These are phyloP conservation scores for Actias luna DNA, from an alignment of 2,888 invertebrate genomes.

Conservation along the genomic window DNA sequence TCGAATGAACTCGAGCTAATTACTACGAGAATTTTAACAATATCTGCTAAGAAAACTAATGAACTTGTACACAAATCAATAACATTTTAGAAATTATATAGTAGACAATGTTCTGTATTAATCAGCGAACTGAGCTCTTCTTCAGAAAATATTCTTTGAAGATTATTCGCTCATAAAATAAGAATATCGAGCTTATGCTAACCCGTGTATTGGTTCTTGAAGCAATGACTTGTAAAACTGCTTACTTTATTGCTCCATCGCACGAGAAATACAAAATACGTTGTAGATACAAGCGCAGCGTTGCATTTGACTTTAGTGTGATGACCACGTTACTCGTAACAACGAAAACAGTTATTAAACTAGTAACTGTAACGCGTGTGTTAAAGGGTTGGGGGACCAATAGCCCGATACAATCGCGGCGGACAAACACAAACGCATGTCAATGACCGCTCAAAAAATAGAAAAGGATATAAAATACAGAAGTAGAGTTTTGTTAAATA, in stretches of 20 bases:
- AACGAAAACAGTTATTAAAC: constrained; percentile 54
- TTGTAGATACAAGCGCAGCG: constrained; percentile 50
- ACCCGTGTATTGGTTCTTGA: constrained; percentile 61
- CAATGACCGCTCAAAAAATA: constrained; percentile 63
- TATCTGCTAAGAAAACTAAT: constrained; percentile 45
- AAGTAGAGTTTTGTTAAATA: constrained; percentile 66
- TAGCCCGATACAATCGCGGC: constrained; percentile 67
- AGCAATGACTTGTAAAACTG: constrained; percentile 72
- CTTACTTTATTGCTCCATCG: constrained; percentile 68
- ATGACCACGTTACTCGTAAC: constrained; percentile 40
- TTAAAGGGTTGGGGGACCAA: constrained; percentile 75
- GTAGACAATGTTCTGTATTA: constrained; percentile 24
- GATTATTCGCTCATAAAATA: constrained; percentile 65
- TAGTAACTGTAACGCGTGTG: constrained; percentile 64
- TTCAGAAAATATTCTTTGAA: constrained; percentile 45
- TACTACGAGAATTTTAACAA: constrained; percentile 61
- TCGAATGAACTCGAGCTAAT: constrained; percentile 63
- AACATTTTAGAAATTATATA: constrained; percentile 28
- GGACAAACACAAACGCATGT: constrained; percentile 67
- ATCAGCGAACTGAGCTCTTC: constrained; percentile 28
- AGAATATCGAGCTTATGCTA: constrained; percentile 63
- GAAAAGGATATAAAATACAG: constrained; percentile 56
- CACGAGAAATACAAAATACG: constrained; percentile 59
- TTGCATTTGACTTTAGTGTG: constrained; percentile 36
- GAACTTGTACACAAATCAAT: background rate